These are phyloP conservation scores for Linurgus olivaceus DNA, from an alignment of 2,797 vertebrate genomes.

Conservation along the genomic window DNA sequence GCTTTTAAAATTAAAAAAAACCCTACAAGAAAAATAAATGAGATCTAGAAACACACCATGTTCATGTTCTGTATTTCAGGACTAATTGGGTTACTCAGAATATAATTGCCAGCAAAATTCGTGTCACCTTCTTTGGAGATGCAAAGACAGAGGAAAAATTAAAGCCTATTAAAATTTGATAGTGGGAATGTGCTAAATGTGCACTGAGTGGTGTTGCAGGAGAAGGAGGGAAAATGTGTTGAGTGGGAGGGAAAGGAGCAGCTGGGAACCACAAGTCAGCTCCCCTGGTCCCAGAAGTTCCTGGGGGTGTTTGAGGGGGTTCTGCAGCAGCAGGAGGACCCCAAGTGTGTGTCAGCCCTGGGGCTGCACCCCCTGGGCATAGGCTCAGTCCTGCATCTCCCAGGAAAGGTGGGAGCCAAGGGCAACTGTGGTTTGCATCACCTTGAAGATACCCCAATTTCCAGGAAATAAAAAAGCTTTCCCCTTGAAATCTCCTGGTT, in stretches of 20 bases:
- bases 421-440: background rate
- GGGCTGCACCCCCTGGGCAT: background rate
- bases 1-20: background rate
- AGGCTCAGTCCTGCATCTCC: background rate
- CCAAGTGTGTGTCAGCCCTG: rapidly evolving
- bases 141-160: background rate
- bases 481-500: background rate
- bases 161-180: background rate
- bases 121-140: background rate
- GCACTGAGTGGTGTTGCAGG: background rate
- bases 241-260: background rate
- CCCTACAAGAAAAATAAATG: background rate
- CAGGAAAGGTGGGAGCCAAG: background rate
- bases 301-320: background rate
- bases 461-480: background rate
- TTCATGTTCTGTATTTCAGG: background rate
- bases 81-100: background rate
- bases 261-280: background rate
- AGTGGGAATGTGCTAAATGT: background rate
- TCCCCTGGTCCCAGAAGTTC: background rate
- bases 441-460: background rate
- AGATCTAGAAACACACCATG: background rate
- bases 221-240: background rate
- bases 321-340: background rate
- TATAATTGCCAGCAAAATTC: background rate